Percentiles rank a stretch among this genome's conserved stretches.
These are phyloP conservation scores for Alentia gelatinosa DNA, from an alignment of 2,888 invertebrate genomes.

Conservation along the genomic window DNA sequence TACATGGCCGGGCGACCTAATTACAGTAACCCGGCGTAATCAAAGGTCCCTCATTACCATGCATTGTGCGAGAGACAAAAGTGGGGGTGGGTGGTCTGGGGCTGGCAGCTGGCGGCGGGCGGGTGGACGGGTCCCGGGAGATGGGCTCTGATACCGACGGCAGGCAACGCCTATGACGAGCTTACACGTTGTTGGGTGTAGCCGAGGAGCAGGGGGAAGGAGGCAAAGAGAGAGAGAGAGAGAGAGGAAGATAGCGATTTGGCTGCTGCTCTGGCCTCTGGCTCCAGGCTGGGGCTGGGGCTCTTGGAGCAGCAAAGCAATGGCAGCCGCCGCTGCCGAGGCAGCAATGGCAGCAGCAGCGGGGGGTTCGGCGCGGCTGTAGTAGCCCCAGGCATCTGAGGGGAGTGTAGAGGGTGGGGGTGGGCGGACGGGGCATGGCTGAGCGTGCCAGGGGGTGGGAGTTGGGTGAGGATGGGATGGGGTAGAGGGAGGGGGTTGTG, in stretches of 20 bases:
- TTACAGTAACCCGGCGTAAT: constrained; percentile 22
- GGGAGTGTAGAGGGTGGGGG: background rate
- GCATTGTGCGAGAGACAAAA: background rate
- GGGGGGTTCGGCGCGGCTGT: constrained; percentile 16
- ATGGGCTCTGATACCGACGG: background rate
- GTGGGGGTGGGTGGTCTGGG: background rate
- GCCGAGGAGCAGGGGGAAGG: background rate
- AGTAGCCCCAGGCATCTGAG: constrained; percentile 13
- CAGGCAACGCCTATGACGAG: constrained; percentile 6
- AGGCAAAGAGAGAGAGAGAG: background rate
- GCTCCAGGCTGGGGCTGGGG: constrained; percentile 3
- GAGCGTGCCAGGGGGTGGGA: background rate
- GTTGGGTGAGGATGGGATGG: background rate
- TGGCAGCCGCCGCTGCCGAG: background rate
- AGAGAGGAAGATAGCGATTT: background rate
- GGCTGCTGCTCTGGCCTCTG: constrained; percentile 15
- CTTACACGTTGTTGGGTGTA: background rate
- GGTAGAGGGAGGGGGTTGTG: constrained; percentile 27
- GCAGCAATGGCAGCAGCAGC: background rate
- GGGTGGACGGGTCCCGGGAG: background rate
- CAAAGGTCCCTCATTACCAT: constrained; percentile 13
- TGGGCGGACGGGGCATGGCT: background rate
- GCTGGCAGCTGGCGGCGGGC: background rate
- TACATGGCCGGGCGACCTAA: constrained; percentile 29
- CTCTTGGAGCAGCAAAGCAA: constrained; percentile 10